Conservation (phyloP, 2,888 invertebrate genomes). For the Megalurothrips usitatus region DNA sequence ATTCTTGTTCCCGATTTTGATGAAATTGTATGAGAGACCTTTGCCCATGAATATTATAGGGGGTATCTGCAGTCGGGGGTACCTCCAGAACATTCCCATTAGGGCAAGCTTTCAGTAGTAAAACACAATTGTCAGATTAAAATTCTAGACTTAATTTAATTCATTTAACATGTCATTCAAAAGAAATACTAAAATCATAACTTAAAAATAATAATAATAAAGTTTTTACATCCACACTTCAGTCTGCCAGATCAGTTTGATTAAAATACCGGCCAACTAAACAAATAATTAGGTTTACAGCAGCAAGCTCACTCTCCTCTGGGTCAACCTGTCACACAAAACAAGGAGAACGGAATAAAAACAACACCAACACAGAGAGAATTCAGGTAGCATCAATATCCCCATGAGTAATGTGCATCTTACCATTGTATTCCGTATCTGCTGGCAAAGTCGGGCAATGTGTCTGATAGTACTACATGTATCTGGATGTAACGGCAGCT, state of each 20-base stretch:
- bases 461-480: conserved; percentile 60
- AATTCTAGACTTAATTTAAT: no score
- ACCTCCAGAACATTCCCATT: no score
- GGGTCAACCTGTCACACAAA: conserved; percentile 36
- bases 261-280: conserved; percentile 68
- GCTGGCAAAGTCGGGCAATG: conserved; percentile 59
- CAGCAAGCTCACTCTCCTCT: conserved; percentile 45
- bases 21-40: no score
- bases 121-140: no score
- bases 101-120: no score
- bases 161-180: no score
- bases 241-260: conserved; percentile 68
- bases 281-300: conserved; percentile 69
- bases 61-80: no score
- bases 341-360: conserved; percentile 32
- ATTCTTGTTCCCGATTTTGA: no score
- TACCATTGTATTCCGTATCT: conserved; percentile 49
- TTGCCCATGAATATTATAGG: no score
- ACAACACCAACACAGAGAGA: conserved; percentile 29
- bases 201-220: neutral
- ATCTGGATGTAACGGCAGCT: conserved; percentile 63
- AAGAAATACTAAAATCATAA: neutral
- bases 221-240: neutral
- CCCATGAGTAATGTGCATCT: conserved; percentile 31
- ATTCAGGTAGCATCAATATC: no score